phyloP scores from a whole-genome alignment of 2,797 vertebrate species.

The Loriculus beryllinus region DNA sequence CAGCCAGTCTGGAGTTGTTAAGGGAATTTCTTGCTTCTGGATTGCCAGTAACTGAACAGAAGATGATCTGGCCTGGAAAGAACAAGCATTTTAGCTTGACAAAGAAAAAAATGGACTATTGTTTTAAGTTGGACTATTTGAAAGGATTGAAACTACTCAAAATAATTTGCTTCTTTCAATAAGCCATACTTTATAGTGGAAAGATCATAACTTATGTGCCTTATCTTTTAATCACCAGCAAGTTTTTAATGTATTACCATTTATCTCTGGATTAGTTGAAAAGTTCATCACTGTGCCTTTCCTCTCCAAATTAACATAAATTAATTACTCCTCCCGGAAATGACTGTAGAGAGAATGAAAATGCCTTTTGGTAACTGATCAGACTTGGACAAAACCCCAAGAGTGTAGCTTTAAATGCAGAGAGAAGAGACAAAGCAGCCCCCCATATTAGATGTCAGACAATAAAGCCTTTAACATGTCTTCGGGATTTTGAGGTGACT shows the following conservation, averaged over 20 bases:
- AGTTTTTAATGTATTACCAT: neutral
- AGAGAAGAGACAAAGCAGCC: constrained; percentile 37
- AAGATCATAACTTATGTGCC: neutral
- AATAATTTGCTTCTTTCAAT: constrained; percentile 18
- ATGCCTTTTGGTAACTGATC: constrained; percentile 40
- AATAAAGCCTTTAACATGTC: constrained; percentile 52
- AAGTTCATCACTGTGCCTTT: constrained; percentile 22
- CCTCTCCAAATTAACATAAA: constrained; percentile 43
- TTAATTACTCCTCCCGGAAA: constrained; percentile 43
- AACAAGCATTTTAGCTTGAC: neutral
- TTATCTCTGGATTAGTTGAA: constrained; percentile 29
- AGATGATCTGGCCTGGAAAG: neutral
- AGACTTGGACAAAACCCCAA: neutral
- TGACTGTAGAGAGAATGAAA: constrained; percentile 22
- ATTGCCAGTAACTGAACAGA: neutral
- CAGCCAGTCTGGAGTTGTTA: neutral
- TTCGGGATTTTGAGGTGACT: constrained; percentile 19
- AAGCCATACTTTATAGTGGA: neutral
- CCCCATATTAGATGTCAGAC: constrained; percentile 17
- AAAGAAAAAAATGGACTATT: neutral
- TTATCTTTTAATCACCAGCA: constrained; percentile 25
- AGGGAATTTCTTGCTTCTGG: neutral
- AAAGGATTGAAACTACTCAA: neutral
- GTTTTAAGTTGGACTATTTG: neutral
- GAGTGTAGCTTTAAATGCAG: constrained; percentile 28